Conservation (phyloP, 2,797 vertebrate genomes). For the Danio tinwini region DNA sequence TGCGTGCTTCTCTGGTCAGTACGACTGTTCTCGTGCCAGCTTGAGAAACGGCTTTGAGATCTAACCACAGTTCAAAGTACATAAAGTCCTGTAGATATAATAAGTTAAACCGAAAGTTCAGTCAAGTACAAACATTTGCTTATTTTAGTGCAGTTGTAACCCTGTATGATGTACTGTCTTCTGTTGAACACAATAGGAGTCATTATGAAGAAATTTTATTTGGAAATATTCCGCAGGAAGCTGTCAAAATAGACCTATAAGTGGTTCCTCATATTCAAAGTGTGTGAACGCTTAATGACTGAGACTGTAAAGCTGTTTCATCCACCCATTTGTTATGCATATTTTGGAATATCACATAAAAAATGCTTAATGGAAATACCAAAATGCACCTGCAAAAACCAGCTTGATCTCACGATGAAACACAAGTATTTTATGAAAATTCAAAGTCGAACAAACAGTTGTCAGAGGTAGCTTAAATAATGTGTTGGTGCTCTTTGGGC, state of each 20-base stretch:
- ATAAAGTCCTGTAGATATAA: not conserved
- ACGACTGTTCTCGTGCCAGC: not conserved
- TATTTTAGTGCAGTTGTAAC: not conserved
- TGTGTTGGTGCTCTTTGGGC: too few relatives aligned
- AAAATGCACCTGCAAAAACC: too few relatives aligned
- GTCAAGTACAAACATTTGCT: not conserved
- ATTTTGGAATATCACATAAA: too few relatives aligned
- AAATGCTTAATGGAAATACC: too few relatives aligned
- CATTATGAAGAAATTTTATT: not conserved
- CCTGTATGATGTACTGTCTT: not conserved
- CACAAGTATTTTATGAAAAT: too few relatives aligned
- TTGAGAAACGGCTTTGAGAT: slow-evolving; percentile 29
- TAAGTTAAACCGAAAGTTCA: not conserved
- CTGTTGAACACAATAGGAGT: not conserved
- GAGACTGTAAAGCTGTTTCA: too few relatives aligned
- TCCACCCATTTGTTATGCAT: too few relatives aligned
- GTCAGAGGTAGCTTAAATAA: too few relatives aligned
- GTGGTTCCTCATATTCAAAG: too few relatives aligned
- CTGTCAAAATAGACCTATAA: not conserved
- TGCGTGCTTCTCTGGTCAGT: slow-evolving; percentile 6
- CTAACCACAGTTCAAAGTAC: slow-evolving; percentile 27
- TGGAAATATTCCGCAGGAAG: not conserved
- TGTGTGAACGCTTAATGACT: too few relatives aligned
- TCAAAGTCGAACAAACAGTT: too few relatives aligned
- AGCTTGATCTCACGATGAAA: too few relatives aligned